Evolutionary conservation across 2,797 vertebrate genomes (phyloP).

Genomic region (Cygnus olor): DNA sequence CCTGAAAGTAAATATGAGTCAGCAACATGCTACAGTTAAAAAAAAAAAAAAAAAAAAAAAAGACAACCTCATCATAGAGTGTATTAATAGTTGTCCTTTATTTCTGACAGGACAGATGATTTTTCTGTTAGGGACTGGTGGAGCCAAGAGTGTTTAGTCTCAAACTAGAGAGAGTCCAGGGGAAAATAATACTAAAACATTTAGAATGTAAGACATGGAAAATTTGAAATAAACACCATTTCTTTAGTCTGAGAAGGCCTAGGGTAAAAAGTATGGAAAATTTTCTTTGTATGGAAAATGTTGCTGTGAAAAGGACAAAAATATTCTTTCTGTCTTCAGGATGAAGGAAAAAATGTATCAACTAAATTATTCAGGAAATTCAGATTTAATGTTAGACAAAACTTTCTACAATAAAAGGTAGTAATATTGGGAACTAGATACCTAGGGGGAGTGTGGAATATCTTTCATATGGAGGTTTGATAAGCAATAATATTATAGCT

Average conservation of each 20-base stretch:
- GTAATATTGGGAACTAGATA: not conserved
- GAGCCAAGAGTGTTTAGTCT: not conserved
- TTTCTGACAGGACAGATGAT: not conserved
- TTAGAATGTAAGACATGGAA: not conserved
- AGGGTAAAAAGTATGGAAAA: not conserved
- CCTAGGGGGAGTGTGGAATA: not conserved
- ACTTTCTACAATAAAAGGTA: not conserved
- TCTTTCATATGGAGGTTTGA: not conserved
- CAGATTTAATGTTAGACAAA: not conserved
- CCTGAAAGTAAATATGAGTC: constrained; percentile 41
- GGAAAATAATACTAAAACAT: not conserved
- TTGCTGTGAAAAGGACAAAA: not conserved
- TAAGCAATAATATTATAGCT: not conserved
- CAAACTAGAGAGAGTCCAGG: not conserved
- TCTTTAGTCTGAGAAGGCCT: not conserved
- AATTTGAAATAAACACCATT: not conserved
- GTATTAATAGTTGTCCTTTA: not conserved
- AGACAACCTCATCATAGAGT: not conserved
- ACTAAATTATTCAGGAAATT: not conserved
- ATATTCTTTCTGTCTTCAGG: not conserved
- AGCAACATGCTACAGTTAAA: not conserved
- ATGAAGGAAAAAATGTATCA: not conserved
- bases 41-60: not conserved
- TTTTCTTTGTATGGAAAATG: not conserved
- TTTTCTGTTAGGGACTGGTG: not conserved